phyloP scores from a whole-genome alignment of 2,888 invertebrate genomes.

The Trichogramma evanescens region DNA sequence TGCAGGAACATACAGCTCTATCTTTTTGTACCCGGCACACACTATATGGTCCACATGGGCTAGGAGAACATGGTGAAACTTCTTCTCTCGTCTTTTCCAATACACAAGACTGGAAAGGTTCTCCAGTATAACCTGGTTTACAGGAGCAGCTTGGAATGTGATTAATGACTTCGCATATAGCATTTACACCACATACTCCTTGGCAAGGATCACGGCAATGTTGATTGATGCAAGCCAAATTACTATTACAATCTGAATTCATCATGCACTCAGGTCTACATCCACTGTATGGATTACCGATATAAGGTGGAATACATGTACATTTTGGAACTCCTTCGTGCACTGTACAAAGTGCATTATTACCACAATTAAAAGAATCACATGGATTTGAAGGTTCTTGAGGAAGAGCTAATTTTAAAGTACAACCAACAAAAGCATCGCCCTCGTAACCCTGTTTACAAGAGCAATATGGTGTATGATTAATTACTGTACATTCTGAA shows the following conservation, averaged over 20 bases:
- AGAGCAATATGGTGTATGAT: slow-evolving; percentile 74
- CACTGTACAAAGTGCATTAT: slow-evolving; percentile 72
- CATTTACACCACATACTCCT: slow-evolving; percentile 75
- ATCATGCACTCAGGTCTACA: slow-evolving; percentile 80
- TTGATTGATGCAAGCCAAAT: slow-evolving; percentile 72
- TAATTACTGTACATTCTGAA: slow-evolving; percentile 69
- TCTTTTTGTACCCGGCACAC: slow-evolving; percentile 53
- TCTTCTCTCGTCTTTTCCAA: slow-evolving; percentile 28
- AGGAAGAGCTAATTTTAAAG: slow-evolving; percentile 40
- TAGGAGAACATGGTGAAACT: slow-evolving; percentile 54
- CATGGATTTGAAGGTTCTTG: slow-evolving; percentile 56
- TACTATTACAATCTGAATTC: slow-evolving; percentile 72
- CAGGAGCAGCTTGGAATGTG: slow-evolving; percentile 80
- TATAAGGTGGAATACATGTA: slow-evolving; percentile 79
- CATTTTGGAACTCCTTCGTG: slow-evolving; percentile 66
- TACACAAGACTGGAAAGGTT: slow-evolving; percentile 76
- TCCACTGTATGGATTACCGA: slow-evolving; percentile 63
- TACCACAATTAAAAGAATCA: slow-evolving; percentile 74
- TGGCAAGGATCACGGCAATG: slow-evolving; percentile 82
- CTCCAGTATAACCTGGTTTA: slow-evolving; percentile 67
- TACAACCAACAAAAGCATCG: slow-evolving; percentile 78
- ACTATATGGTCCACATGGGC: slow-evolving; percentile 58
- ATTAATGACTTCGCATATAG: slow-evolving; percentile 74
- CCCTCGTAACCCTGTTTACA: slow-evolving; percentile 72
- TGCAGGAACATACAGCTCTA: slow-evolving; percentile 58